Percentiles rank a stretch among this genome's conserved stretches.
Evolutionary conservation across 2,888 invertebrate genomes (phyloP).

Genomic region (Drosophila flavopinicola): DNA sequence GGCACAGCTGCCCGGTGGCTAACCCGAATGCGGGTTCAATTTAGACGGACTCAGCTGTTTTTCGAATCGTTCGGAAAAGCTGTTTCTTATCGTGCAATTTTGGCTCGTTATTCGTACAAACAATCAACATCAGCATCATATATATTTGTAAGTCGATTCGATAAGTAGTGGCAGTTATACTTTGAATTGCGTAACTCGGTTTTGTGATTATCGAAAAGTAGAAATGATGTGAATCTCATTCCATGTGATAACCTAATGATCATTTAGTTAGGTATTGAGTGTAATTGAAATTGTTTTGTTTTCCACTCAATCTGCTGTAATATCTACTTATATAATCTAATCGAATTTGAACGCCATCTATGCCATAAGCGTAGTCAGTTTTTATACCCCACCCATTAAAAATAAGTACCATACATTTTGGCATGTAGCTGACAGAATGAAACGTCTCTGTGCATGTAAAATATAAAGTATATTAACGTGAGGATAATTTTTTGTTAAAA

Average conservation of each 20-base stretch:
- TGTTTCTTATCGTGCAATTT: constrained; percentile 40
- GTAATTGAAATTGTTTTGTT: not conserved
- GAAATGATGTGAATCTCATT: not conserved
- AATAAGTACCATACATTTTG: not conserved
- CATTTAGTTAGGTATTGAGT: not conserved
- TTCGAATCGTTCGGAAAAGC: constrained; percentile 16
- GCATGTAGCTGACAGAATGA: not conserved
- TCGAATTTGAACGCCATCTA: not conserved
- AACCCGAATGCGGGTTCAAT: not conserved
- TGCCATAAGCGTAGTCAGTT: not conserved
- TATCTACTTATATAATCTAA: not conserved
- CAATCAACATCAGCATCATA: constrained; percentile 4
- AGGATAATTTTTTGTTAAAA: not conserved
- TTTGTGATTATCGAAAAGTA: not conserved
- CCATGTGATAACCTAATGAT: not conserved
- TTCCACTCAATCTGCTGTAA: not conserved
- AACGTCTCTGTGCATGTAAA: not conserved
- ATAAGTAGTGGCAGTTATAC: not conserved
- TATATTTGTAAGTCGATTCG: not conserved
- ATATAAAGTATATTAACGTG: not conserved
- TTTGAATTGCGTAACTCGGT: not conserved
- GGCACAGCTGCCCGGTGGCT: not conserved
- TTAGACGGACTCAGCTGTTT: constrained; percentile 31
- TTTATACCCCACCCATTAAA: not conserved
- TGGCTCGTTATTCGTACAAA: not conserved